Evolutionary conservation across 2,888 invertebrate genomes (phyloP).

Genomic region (Shargacucullia verbasci): DNA sequence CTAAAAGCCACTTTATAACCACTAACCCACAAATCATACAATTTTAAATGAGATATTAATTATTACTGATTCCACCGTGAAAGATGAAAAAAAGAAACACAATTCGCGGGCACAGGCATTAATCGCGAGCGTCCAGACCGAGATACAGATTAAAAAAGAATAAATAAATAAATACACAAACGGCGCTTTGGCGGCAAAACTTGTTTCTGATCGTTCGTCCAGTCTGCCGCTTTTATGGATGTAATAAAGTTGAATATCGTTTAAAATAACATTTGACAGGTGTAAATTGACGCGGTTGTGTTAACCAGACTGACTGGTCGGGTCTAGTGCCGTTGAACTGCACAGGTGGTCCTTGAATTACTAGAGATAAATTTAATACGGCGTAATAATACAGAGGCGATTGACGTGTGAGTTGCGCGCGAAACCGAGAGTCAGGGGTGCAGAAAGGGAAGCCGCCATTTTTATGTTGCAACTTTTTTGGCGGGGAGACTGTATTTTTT

Average conservation of each 20-base stretch:
- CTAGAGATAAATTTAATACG: constrained; percentile 85
- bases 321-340: constrained; percentile 84
- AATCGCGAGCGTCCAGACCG: constrained; percentile 76
- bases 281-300: constrained; percentile 78
- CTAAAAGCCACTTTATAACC: not conserved
- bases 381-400: constrained; percentile 80
- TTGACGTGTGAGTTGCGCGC: constrained; percentile 62
- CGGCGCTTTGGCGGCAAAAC: constrained; percentile 77
- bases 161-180: constrained; percentile 76
- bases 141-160: constrained; percentile 80
- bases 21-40: constrained; percentile 34
- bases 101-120: constrained; percentile 72
- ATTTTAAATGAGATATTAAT: constrained; percentile 36
- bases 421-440: constrained; percentile 67
- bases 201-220: constrained; percentile 64
- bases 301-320: constrained; percentile 84
- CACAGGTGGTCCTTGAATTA: constrained; percentile 86
- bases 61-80: constrained; percentile 68
- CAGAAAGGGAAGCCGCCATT: constrained; percentile 44
- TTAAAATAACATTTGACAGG: constrained; percentile 70
- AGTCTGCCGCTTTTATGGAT: constrained; percentile 62
- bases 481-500: too few relatives aligned
- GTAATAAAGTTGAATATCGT: constrained; percentile 75
- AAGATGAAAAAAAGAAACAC: constrained; percentile 62
- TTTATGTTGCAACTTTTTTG: constrained; percentile 10